Evolutionary conservation across 2,888 invertebrate species (phyloP).

Genomic region (Latheticus oryzae): DNA sequence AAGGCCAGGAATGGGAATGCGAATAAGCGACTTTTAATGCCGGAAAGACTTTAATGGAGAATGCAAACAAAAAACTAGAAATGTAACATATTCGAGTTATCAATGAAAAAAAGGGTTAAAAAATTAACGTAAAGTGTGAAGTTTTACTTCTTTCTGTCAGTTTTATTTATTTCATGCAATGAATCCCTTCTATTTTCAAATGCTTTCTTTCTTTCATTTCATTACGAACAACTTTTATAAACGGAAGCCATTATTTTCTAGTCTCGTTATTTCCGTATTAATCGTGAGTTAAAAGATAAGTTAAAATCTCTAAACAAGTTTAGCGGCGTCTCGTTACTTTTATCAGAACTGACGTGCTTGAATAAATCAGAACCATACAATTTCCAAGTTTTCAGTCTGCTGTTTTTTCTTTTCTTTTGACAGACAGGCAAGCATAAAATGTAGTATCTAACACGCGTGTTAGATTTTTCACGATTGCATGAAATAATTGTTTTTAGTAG

Average conservation of each 20-base stretch:
- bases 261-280: slow-evolving; percentile 36
- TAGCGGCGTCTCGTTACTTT: slow-evolving; percentile 25
- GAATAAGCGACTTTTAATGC: no score
- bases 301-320: slow-evolving; percentile 34
- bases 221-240: neutral
- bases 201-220: neutral
- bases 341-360: slow-evolving; percentile 36
- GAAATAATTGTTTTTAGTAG: slow-evolving; percentile 33
- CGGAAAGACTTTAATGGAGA: no score
- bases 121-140: no score
- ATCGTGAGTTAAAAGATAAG: slow-evolving; percentile 36
- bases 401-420: slow-evolving; percentile 25
- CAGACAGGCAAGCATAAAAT: slow-evolving; percentile 14
- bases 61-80: no score
- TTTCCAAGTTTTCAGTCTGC: slow-evolving; percentile 28
- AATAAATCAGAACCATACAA: slow-evolving; percentile 38
- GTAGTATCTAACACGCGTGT: slow-evolving; percentile 29
- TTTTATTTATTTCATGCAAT: no score
- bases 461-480: slow-evolving; percentile 24
- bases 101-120: no score
- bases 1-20: no score
- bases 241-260: slow-evolving; percentile 33
- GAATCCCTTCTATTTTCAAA: no score
- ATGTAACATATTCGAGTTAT: no score
- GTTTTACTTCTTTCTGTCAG: no score